Conservation (phyloP, 2,888 invertebrate genomes). For the Athalia circularis region DNA sequence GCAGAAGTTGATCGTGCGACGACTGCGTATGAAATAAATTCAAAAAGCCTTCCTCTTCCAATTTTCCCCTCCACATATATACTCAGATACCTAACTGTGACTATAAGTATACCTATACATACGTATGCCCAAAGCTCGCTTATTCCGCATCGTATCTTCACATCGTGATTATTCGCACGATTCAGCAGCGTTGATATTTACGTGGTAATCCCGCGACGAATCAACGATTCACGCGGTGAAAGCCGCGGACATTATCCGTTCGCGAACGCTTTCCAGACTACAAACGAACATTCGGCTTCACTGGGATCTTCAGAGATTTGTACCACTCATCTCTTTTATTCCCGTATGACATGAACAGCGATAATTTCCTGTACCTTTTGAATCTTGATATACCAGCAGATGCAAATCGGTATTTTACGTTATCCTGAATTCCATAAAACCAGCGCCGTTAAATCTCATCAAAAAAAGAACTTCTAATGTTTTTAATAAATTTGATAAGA, state of each 20-base stretch:
- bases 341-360: too few relatives aligned
- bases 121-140: too few relatives aligned
- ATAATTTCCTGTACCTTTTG: too few relatives aligned
- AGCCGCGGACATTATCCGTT: background rate
- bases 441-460: too few relatives aligned
- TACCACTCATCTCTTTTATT: background rate
- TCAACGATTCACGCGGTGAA: conserved; percentile 18
- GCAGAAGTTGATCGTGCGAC: conserved; percentile 16
- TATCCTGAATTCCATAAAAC: too few relatives aligned
- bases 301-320: background rate
- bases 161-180: conserved; percentile 30
- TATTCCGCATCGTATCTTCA: background rate
- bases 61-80: background rate
- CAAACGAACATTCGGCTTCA: background rate
- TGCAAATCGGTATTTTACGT: too few relatives aligned
- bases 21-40: conserved; percentile 16
- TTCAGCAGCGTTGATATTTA: conserved; percentile 9
- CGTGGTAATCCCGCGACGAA: conserved; percentile 13
- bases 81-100: background rate
- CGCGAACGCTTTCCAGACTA: conserved; percentile 1
- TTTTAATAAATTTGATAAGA: too few relatives aligned
- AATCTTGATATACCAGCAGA: too few relatives aligned
- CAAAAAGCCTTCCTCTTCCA: background rate
- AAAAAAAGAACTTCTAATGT: too few relatives aligned
- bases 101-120: too few relatives aligned